Evolutionary conservation across 2,113 vertebrate genomes (phyloP).

Genomic region (Cryptotis parvus): DNA sequence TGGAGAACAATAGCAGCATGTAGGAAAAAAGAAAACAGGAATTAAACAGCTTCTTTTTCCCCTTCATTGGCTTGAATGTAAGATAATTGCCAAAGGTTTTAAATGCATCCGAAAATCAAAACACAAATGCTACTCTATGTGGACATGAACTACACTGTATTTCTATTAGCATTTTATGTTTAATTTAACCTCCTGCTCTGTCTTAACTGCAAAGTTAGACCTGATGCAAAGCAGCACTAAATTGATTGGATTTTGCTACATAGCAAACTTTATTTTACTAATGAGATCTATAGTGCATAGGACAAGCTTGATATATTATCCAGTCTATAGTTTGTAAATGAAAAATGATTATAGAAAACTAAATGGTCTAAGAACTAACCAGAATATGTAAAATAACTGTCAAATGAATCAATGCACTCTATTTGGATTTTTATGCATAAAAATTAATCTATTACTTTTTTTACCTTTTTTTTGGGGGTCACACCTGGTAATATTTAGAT

Average conservation of each 20-base stretch:
- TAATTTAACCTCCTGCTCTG: slow-evolving; percentile 11
- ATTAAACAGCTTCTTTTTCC: background rate
- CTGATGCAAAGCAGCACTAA: background rate
- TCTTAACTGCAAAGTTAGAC: background rate
- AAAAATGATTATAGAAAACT: background rate
- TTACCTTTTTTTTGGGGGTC: too few relatives aligned
- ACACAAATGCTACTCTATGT: background rate
- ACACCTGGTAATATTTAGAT: too few relatives aligned
- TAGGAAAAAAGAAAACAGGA: background rate
- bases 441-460: too few relatives aligned
- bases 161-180: background rate
- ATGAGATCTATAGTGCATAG: background rate
- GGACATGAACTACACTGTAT: fast-evolving
- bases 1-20: background rate
- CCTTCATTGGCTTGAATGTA: background rate
- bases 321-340: background rate
- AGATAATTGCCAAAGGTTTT: slow-evolving; percentile 34
- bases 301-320: background rate
- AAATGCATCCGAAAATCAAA: slow-evolving; percentile 53
- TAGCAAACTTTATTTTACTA: background rate
- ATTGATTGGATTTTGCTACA: background rate
- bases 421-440: too few relatives aligned
- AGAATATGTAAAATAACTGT: background rate
- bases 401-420: too few relatives aligned
- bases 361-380: background rate